Evolutionary conservation across 2,888 invertebrate genomes (phyloP).

Genomic region (Drosophila fungiperda): DNA sequence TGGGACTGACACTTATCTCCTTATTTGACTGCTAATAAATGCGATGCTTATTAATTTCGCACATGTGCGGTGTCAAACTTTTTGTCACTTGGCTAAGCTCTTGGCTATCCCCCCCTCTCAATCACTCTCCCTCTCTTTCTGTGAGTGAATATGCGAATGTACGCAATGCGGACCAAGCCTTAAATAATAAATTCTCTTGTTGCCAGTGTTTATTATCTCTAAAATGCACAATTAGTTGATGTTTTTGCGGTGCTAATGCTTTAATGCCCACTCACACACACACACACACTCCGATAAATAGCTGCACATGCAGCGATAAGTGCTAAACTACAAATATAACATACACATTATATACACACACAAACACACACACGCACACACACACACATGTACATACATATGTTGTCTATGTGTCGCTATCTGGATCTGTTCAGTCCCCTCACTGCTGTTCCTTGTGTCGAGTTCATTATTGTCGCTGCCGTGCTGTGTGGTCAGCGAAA

Average conservation of each 20-base stretch:
- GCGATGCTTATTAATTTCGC: constrained; percentile 72
- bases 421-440: constrained; percentile 14
- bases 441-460: constrained; percentile 9
- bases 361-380: background rate
- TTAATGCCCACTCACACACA: constrained; percentile 54
- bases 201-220: constrained; percentile 73
- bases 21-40: constrained; percentile 79
- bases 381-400: background rate
- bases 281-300: constrained; percentile 12
- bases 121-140: background rate
- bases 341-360: constrained; percentile 13
- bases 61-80: constrained; percentile 54
- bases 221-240: constrained; percentile 79
- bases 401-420: constrained; percentile 3
- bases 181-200: constrained; percentile 74
- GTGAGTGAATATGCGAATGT: background rate
- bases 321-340: constrained; percentile 43
- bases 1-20: constrained; percentile 78
- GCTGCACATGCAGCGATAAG: constrained; percentile 65
- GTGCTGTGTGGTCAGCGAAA: constrained; percentile 65
- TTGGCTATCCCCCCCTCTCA: background rate
- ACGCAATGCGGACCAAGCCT: constrained; percentile 60
- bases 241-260: constrained; percentile 79
- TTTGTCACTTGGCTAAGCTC: constrained; percentile 60
- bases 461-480: constrained; percentile 63